These are phyloP conservation scores for Cygnus buccinator DNA, from an alignment of 2,113 vertebrate genomes.

Conservation along the genomic window DNA sequence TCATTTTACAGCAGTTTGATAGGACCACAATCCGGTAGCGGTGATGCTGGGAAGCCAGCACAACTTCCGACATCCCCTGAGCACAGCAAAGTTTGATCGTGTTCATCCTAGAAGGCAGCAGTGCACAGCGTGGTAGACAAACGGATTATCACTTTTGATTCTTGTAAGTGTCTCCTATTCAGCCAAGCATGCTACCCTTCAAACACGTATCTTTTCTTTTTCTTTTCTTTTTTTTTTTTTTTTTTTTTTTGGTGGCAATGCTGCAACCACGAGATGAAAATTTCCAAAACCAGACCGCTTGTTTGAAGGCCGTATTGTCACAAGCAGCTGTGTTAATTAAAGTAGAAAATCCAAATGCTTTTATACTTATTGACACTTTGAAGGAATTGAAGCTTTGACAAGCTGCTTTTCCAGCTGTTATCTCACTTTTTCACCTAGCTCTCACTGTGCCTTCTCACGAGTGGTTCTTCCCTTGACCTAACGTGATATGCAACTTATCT, in stretches of 20 bases:
- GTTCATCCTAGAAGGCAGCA: background rate
- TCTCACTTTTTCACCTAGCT: background rate
- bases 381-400: background rate
- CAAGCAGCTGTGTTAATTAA: constrained; percentile 4
- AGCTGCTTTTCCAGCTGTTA: background rate
- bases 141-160: background rate
- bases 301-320: background rate
- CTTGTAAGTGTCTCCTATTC: background rate
- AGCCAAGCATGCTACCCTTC: background rate
- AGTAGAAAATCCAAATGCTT: background rate
- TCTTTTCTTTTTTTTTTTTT: background rate
- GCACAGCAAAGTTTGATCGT: background rate
- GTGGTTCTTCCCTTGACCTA: background rate
- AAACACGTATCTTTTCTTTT: background rate
- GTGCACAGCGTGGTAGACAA: background rate
- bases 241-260: background rate
- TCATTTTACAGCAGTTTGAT: background rate
- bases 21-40: background rate
- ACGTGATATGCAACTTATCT: constrained; percentile 49
- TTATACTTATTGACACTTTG: background rate
- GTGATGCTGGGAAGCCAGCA: background rate
- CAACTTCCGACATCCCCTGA: background rate
- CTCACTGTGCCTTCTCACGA: background rate
- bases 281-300: background rate
- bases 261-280: background rate